phyloP scores from a whole-genome alignment of 2,113 vertebrate species.

The Pipra filicauda region DNA sequence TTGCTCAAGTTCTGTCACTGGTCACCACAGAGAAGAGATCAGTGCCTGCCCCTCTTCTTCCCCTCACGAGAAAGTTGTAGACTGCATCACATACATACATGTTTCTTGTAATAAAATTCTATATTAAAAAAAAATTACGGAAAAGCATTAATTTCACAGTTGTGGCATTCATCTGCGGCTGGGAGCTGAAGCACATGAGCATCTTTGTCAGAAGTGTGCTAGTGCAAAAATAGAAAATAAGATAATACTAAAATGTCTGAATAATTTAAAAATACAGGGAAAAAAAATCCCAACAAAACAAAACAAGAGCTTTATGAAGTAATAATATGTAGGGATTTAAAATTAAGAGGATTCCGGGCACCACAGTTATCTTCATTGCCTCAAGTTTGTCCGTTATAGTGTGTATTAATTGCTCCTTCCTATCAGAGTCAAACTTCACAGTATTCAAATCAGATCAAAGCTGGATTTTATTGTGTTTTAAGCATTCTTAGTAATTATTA shows the following conservation, averaged over 20 bases:
- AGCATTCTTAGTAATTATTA: constrained; percentile 19
- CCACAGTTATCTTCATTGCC: background rate
- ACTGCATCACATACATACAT: background rate
- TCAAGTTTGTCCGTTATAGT: background rate
- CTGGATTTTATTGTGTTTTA: constrained; percentile 18
- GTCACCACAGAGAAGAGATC: background rate
- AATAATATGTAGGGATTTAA: background rate
- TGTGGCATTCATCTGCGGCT: background rate
- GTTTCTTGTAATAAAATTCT: background rate
- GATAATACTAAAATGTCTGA: background rate
- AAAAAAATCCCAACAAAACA: background rate
- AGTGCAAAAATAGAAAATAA: background rate
- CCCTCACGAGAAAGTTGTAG: background rate
- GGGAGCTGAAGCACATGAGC: background rate
- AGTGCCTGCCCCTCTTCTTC: background rate
- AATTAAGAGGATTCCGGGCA: constrained; percentile 9
- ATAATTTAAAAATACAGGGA: background rate
- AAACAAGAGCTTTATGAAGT: background rate
- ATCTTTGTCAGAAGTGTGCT: background rate
- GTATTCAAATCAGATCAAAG: constrained; percentile 17
- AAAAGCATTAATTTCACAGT: background rate
- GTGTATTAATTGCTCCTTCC: constrained; percentile 23
- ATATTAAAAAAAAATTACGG: background rate
- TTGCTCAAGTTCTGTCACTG: background rate
- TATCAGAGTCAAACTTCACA: background rate